Evolutionary conservation across 2,113 vertebrate genomes (phyloP).

Genomic region (Butorides virescens): DNA sequence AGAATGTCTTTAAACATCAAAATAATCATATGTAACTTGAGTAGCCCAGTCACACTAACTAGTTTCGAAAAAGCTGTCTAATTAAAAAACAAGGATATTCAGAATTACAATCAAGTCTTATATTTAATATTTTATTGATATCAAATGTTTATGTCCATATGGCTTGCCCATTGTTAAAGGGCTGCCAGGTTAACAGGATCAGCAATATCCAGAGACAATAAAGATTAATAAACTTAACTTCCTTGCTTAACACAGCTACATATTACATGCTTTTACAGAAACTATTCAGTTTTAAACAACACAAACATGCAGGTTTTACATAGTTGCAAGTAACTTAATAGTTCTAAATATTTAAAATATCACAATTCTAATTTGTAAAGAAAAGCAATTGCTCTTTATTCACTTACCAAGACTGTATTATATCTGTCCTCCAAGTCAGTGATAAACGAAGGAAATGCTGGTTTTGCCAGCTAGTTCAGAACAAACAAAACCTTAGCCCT

Average conservation of each 20-base stretch:
- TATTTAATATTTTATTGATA: background rate
- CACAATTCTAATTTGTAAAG: background rate
- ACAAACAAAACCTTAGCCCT: slow-evolving; percentile 51
- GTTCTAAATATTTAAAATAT: background rate
- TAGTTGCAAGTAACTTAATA: background rate
- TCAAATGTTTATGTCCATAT: background rate
- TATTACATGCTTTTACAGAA: background rate
- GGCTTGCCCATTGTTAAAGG: slow-evolving; percentile 14
- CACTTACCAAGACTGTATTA: slow-evolving; percentile 60
- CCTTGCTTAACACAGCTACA: background rate
- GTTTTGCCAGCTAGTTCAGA: slow-evolving; percentile 66
- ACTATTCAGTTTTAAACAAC: background rate
- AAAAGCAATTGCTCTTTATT: background rate
- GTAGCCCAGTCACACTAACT: background rate
- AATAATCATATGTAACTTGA: background rate
- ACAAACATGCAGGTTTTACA: background rate
- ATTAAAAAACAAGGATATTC: slow-evolving; percentile 18
- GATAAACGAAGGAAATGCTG: slow-evolving; percentile 64
- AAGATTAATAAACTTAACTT: background rate
- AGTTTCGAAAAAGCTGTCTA: background rate
- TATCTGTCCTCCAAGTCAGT: slow-evolving; percentile 66
- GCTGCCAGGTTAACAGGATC: background rate
- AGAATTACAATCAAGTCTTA: background rate
- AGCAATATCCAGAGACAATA: background rate
- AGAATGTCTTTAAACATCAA: background rate